Conservation (phyloP, 2,797 vertebrate genomes). For the Danio kyathit region DNA sequence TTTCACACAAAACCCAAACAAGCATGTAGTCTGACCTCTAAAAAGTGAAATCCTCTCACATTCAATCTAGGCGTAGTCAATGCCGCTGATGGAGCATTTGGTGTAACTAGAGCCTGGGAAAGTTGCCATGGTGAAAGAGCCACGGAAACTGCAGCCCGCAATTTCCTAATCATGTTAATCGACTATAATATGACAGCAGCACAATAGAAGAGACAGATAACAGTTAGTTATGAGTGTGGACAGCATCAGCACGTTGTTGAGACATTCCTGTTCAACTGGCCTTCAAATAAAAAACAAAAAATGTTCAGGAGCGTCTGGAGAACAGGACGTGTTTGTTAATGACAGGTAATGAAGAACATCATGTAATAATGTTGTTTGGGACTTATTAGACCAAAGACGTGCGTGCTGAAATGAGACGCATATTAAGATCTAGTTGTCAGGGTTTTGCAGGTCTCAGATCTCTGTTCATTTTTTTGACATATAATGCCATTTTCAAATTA, state of each 20-base stretch:
- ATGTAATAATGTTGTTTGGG: not conserved
- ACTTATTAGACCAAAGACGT: not conserved
- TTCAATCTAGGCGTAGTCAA: not conserved
- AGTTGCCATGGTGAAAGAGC: conserved; percentile 45
- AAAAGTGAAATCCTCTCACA: not conserved
- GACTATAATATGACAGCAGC: conserved; percentile 59
- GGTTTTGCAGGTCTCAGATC: not conserved
- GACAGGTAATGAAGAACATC: conserved; percentile 2
- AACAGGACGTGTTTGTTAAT: not conserved
- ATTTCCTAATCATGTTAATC: conserved; percentile 59
- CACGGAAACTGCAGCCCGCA: conserved; percentile 31
- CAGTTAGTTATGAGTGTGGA: conserved; percentile 25
- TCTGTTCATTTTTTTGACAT: not conserved
- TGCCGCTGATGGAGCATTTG: conserved; percentile 18
- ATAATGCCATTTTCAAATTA: not conserved
- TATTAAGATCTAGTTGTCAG: not conserved
- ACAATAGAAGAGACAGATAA: conserved; percentile 54
- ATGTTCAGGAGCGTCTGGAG: not conserved
- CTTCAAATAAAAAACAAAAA: not conserved
- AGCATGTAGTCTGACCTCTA: conserved; percentile 11
- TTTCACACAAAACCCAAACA: conserved; percentile 2
- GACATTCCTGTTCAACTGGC: not conserved
- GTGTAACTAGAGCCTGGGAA: conserved; percentile 5
- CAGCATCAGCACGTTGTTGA: not conserved
- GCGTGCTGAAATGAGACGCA: not conserved